Base-by-base conservation (phyloP, 2,888 invertebrate species). In the Aphrophora alni region DNA sequence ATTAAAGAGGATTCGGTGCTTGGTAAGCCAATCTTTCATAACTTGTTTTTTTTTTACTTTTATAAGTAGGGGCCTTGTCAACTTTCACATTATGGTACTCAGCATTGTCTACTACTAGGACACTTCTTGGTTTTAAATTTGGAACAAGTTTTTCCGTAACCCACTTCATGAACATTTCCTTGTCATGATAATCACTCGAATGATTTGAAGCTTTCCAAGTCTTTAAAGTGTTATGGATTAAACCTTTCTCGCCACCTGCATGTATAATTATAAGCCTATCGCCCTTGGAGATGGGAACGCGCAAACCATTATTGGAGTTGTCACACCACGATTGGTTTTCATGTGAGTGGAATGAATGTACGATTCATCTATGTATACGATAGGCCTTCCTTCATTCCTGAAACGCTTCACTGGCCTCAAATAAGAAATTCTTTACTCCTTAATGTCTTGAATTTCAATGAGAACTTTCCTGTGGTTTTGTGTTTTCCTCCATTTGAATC, bases 41-140 rank as follows among this genome's bases (percentile, higher is more conserved):
- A 68, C 76, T 25, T 77, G 71, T 24, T 77, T 77, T n/a, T n/a
- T n/a, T n/a, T 26, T 25, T 77, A n/a, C 68, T 68, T 12, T 76
- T 59, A 26, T 4, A 68, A 59, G 69, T 59, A 8, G 76, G 76
- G 4, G 26, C 68, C n/a, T 76, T 76, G 12, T 76, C 76, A 12
- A n/a, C 33, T 28, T 28, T 21, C 12, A n/a, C 28, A 26, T 76
- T 76, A 27, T 76, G 76, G 28, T 59, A 68, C 0, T 25, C 10
- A 2, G 76, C 68, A 21, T 76, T 76, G 28, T 68, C 76, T 8
- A 76, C 17, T 0, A 76, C 68, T 3, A 76, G 1, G 2, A 76
- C 76, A 68, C n/a, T n/a, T 0, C 12, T 76, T 28, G 68, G 76
- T 27, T 26, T 3, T 27, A 76, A n/a, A 28, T 76, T 76, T 27